These are phyloP conservation scores for Gymnocypris eckloni DNA, from an alignment of 2,797 vertebrate species.

Conservation along the genomic window DNA sequence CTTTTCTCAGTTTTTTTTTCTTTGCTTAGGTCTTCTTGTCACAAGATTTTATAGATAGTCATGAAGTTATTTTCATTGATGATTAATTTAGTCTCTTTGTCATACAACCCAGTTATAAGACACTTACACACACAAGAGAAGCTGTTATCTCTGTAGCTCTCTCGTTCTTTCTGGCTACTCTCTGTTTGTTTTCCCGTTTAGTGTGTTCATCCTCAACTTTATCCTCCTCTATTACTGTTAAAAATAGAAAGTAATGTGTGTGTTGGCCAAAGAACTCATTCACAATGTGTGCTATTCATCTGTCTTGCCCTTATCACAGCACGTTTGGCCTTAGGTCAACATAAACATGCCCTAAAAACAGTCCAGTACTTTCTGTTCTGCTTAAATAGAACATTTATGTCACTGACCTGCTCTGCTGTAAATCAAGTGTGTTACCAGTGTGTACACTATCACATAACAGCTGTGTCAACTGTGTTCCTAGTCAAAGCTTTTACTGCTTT, in stretches of 20 bases:
- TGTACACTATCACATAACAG: background rate
- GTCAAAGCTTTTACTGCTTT: conserved; percentile 1
- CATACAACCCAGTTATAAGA: background rate
- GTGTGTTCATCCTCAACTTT: conserved; percentile 13
- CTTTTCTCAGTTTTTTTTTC: background rate
- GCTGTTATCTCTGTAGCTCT: background rate
- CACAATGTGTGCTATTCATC: conserved; percentile 5
- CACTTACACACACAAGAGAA: background rate
- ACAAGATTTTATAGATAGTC: background rate
- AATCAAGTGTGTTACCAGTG: background rate
- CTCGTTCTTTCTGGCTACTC: background rate
- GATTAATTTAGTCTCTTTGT: background rate
- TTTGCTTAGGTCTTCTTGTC: background rate
- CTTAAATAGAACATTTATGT: background rate
- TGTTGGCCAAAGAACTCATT: background rate
- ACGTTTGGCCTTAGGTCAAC: background rate
- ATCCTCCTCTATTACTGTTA: conserved; percentile 12
- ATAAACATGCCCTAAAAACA: conserved; percentile 17
- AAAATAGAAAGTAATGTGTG: conserved; percentile 18
- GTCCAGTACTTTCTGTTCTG: conserved; percentile 17
- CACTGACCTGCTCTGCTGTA: background rate
- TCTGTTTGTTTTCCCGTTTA: conserved; percentile 13
- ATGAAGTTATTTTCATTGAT: background rate
- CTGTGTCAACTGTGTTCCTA: conserved; percentile 1
- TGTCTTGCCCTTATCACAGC: conserved; percentile 12